A percentile compares a stretch with the other conserved stretches of the same genome.
Evolutionary conservation across 2,888 invertebrate species (phyloP).

Genomic region (Tolmerus cingulatus): DNA sequence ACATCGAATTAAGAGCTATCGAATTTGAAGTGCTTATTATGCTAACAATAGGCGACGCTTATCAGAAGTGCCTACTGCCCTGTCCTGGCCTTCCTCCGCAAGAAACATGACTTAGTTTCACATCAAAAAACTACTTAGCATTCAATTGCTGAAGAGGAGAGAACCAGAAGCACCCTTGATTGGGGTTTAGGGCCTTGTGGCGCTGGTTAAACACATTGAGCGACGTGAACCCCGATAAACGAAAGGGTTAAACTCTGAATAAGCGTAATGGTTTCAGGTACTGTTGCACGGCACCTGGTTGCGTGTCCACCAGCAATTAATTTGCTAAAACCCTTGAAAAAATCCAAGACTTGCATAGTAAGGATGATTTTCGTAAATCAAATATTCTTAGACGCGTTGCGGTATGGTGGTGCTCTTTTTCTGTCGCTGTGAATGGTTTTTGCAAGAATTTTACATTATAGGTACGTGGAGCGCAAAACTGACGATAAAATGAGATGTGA

Average conservation of each 20-base stretch:
- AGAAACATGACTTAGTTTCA: not conserved
- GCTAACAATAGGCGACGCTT: not conserved
- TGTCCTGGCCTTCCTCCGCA: not conserved
- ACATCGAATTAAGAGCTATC: not conserved
- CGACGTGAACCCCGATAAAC: not conserved
- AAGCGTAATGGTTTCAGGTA: not conserved
- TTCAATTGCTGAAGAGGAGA: not conserved
- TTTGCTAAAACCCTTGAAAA: not conserved
- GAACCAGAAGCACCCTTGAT: not conserved
- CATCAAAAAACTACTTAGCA: not conserved
- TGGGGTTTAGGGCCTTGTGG: not conserved
- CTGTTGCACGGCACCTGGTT: not conserved
- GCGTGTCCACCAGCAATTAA: not conserved
- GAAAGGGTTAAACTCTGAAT: not conserved
- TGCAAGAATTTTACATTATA: not conserved
- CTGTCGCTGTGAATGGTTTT: not conserved
- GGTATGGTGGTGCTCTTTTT: not conserved
- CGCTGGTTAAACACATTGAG: not conserved
- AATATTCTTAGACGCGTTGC: not conserved
- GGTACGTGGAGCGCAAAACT: not conserved
- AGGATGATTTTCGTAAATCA: not conserved
- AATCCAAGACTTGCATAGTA: not conserved
- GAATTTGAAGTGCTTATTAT: not conserved
- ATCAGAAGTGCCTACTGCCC: not conserved
- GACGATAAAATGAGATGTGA: not conserved